These are phyloP conservation scores for Harpegnathos saltator DNA, from an alignment of 1,140 invertebrate species.

Conservation along the genomic window DNA sequence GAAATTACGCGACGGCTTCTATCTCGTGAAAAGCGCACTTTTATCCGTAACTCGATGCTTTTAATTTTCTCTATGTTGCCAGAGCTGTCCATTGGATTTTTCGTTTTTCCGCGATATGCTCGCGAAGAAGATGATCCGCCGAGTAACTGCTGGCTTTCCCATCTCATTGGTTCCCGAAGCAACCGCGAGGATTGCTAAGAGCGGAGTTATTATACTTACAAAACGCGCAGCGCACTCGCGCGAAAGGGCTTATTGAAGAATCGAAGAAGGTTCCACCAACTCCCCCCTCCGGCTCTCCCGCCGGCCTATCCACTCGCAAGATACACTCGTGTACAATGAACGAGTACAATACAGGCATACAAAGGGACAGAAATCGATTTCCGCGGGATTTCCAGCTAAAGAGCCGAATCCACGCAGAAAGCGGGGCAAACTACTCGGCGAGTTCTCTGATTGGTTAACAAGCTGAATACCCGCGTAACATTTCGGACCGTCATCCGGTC, in stretches of 20 bases:
- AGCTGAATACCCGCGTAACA: conserved; percentile 64
- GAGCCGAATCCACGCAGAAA: conserved; percentile 58
- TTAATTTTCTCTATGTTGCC: background rate
- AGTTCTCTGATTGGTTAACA: conserved; percentile 75
- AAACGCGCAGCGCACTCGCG: background rate
- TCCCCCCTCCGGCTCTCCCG: too few species aligned
- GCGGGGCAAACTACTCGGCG: conserved; percentile 56
- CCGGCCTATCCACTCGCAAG: background rate
- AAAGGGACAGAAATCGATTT: conserved; percentile 53
- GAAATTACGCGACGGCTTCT: background rate
- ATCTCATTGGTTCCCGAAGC: background rate
- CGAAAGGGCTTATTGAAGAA: conserved; percentile 32
- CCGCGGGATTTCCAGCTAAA: conserved; percentile 30
- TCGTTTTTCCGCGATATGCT: background rate
- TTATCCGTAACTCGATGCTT: background rate
- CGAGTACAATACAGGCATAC: conserved; percentile 39
- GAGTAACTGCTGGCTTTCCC: background rate
- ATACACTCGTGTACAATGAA: conserved; percentile 14
- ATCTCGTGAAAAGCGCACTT: conserved; percentile 18
- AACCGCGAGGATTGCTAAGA: conserved; percentile 4
- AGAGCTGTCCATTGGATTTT: too few species aligned
- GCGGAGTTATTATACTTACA: conserved; percentile 23
- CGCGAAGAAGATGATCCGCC: conserved; percentile 8
- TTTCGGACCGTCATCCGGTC: conserved; percentile 37
- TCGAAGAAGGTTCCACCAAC: background rate